Percentiles rank a stretch among this genome's conserved stretches.
Evolutionary conservation across 2,797 vertebrate genomes (phyloP).

Genomic region (Chaetodon trifasciatus): DNA sequence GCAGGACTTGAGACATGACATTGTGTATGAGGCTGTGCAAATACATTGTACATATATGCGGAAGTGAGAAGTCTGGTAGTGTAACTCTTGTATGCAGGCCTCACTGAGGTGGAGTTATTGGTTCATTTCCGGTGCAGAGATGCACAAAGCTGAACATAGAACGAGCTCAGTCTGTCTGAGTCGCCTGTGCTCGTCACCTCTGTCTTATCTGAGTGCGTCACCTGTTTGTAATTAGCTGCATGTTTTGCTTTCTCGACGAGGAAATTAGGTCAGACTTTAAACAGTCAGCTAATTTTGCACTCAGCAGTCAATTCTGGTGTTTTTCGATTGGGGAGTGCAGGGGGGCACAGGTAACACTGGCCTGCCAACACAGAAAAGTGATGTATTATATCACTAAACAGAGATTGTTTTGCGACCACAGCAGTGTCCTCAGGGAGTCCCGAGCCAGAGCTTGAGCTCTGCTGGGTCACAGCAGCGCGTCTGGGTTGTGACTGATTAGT

Average conservation of each 20-base stretch:
- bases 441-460: slow-evolving; percentile 50
- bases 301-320: slow-evolving; percentile 24
- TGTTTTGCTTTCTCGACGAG: slow-evolving; percentile 19
- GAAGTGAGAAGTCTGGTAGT: no score
- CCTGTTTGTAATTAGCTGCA: slow-evolving; percentile 33
- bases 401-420: slow-evolving; percentile 40
- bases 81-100: no score
- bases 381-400: slow-evolving; percentile 40
- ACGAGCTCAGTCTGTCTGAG: slow-evolving; percentile 4
- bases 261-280: slow-evolving; percentile 27
- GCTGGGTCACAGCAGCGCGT: slow-evolving; percentile 34
- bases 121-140: neutral
- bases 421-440: slow-evolving; percentile 36
- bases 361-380: slow-evolving; percentile 43
- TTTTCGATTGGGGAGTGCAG: slow-evolving; percentile 26
- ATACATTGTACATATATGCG: no score
- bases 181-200: neutral
- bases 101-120: no score
- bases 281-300: slow-evolving; percentile 19
- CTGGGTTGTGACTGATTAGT: slow-evolving; percentile 60
- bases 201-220: neutral
- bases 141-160: slow-evolving; percentile 25
- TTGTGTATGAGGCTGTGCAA: no score
- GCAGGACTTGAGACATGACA: no score
- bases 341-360: slow-evolving; percentile 19